A percentile compares a stretch with the other conserved stretches of the same genome.
These are phyloP conservation scores for Alethe diademata DNA, from an alignment of 2,113 vertebrate species.

Conservation along the genomic window DNA sequence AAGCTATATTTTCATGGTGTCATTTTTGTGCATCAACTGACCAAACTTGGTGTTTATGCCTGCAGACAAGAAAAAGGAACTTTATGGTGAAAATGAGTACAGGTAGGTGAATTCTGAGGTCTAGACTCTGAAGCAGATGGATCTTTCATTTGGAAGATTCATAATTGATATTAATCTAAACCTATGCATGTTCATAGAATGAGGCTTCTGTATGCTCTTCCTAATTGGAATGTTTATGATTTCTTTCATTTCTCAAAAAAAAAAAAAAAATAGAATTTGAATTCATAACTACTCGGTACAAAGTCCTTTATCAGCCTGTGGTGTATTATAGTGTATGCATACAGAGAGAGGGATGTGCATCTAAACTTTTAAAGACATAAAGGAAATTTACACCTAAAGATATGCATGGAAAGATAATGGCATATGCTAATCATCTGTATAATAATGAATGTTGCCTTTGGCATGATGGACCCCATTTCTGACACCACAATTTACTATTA, in stretches of 20 bases:
- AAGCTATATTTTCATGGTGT: not conserved
- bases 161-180: not conserved
- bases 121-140: not conserved
- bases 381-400: not conserved
- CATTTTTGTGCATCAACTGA: not conserved
- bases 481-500: not conserved
- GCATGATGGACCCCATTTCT: not conserved
- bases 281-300: not conserved
- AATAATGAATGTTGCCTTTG: not conserved
- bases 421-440: not conserved
- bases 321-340: not conserved
- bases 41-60: not conserved
- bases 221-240: not conserved
- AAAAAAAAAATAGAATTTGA: not conserved
- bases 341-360: not conserved
- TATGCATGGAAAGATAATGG: not conserved
- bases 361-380: not conserved
- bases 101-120: not conserved
- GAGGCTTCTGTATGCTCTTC: not conserved
- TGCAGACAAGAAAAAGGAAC: not conserved
- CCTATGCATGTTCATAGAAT: not conserved
- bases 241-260: not conserved
- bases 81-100: not conserved
- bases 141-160: not conserved
- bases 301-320: not conserved